phyloP scores from a whole-genome alignment of 1,140 invertebrate genomes.

The Macrocentrus cingulum region DNA sequence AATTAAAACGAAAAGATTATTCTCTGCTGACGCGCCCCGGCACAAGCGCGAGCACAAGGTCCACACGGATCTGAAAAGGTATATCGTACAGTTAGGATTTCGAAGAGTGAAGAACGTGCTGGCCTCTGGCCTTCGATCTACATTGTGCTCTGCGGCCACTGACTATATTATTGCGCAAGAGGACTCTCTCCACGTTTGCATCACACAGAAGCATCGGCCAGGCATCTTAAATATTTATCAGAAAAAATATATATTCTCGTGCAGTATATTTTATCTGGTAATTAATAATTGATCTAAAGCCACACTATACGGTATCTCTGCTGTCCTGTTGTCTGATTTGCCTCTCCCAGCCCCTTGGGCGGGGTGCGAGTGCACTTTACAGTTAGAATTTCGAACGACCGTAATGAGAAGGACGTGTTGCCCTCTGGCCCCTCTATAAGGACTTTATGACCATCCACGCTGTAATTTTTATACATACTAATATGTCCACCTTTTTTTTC shows the following conservation, averaged over 20 bases:
- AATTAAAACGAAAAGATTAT: too few relatives aligned
- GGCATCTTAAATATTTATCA: not conserved
- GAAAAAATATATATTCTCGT: not conserved
- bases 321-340: conserved; percentile 19
- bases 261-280: not conserved
- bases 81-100: conserved; percentile 48
- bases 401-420: conserved; percentile 50
- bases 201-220: not conserved
- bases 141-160: conserved; percentile 26
- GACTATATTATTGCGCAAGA: conserved; percentile 9
- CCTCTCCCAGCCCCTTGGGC: conserved; percentile 36
- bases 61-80: conserved; percentile 25
- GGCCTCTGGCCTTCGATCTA: conserved; percentile 41
- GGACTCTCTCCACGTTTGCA: not conserved
- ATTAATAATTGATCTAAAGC: conserved; percentile 2
- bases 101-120: conserved; percentile 44
- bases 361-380: conserved; percentile 44
- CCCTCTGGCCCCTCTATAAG: conserved; percentile 37
- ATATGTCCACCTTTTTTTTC: too few relatives aligned
- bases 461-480: not conserved
- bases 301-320: not conserved
- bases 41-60: too few relatives aligned
- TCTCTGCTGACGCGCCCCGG: too few relatives aligned
- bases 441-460: conserved; percentile 16
- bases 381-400: conserved; percentile 45